Percentiles rank a stretch among this genome's conserved stretches.
Evolutionary conservation across 1,140 invertebrate genomes (phyloP).

Genomic region (Drosophila nikananu): DNA sequence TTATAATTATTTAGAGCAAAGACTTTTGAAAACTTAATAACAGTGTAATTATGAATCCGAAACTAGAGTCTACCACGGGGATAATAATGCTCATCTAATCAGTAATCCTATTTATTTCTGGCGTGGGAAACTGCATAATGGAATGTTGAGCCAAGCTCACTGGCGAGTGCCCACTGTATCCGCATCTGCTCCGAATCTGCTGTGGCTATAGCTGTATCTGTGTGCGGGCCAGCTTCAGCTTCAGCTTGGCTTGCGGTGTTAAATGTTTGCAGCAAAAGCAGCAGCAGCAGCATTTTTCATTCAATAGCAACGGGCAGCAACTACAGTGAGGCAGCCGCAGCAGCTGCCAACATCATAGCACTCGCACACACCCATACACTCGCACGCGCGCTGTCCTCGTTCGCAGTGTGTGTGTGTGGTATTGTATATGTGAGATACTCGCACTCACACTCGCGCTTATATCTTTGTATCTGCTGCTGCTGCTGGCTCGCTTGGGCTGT

Average conservation of each 20-base stretch:
- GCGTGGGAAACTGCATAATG: slow-evolving; percentile 6
- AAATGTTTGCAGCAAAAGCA: slow-evolving; percentile 76
- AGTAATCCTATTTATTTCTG: not conserved
- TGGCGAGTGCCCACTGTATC: slow-evolving; percentile 44
- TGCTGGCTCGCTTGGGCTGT: slow-evolving; percentile 54
- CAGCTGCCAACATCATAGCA: slow-evolving; percentile 72
- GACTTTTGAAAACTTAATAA: not conserved
- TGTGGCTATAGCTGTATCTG: slow-evolving; percentile 32
- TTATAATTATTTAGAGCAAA: no score
- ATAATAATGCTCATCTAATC: not conserved
- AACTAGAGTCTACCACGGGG: not conserved
- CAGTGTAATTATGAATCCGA: not conserved
- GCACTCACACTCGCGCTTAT: slow-evolving; percentile 17
- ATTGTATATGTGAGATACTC: slow-evolving; percentile 32
- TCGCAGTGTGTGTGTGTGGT: slow-evolving; percentile 23
- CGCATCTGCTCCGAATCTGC: slow-evolving; percentile 41
- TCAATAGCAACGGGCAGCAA: slow-evolving; percentile 61
- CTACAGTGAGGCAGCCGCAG: slow-evolving; percentile 26
- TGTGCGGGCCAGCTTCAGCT: slow-evolving; percentile 70
- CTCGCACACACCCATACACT: slow-evolving; percentile 22
- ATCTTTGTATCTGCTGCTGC: slow-evolving; percentile 42
- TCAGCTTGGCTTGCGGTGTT: slow-evolving; percentile 76
- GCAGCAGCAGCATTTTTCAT: slow-evolving; percentile 67
- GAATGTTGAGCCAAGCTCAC: not conserved
- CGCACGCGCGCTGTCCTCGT: slow-evolving; percentile 29